Conservation (phyloP, 2,888 invertebrate genomes). For the Nezara viridula region DNA sequence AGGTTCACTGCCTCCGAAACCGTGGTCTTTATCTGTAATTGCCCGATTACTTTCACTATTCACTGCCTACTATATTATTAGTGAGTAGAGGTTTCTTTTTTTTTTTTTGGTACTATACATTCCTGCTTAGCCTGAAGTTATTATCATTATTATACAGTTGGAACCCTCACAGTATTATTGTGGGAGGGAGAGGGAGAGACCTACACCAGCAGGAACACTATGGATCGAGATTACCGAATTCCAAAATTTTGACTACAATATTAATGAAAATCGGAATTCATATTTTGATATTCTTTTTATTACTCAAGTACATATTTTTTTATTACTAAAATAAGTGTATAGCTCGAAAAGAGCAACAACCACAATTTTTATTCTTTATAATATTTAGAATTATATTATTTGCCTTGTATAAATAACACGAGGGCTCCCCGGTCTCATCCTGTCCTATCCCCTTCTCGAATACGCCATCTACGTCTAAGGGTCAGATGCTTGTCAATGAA, state of each 20-base stretch:
- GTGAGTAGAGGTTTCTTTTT: not conserved
- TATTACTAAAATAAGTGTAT: too few relatives aligned
- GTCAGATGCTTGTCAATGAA: too few relatives aligned
- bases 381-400: too few relatives aligned
- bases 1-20: conserved; percentile 44
- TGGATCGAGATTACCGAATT: not conserved
- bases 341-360: too few relatives aligned
- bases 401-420: too few relatives aligned
- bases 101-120: not conserved
- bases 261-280: not conserved
- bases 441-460: too few relatives aligned
- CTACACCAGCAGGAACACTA: not conserved
- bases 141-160: conserved; percentile 20
- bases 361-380: too few relatives aligned
- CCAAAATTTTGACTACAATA: not conserved
- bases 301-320: too few relatives aligned
- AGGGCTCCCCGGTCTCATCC: too few relatives aligned
- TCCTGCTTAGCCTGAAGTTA: not conserved
- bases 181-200: not conserved
- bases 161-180: too few relatives aligned
- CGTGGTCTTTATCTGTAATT: conserved; percentile 39
- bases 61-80: conserved; percentile 24
- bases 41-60: conserved; percentile 42
- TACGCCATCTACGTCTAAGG: too few relatives aligned
- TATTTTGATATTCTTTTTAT: too few relatives aligned